phyloP scores from a whole-genome alignment of 2,797 vertebrate species.

The Artibeus lituratus region DNA sequence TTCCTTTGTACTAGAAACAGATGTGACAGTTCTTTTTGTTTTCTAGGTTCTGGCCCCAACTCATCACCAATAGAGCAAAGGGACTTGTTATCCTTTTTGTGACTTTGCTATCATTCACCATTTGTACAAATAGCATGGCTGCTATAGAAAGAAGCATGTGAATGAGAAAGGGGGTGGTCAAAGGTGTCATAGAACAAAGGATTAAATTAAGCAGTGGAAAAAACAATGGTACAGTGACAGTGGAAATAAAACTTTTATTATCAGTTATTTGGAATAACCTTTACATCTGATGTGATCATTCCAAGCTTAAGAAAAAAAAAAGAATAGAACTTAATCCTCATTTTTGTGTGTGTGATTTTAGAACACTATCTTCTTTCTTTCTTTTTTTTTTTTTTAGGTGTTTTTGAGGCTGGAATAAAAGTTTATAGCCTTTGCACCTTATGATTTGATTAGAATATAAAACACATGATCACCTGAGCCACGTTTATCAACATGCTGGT shows the following conservation, averaged over 20 bases:
- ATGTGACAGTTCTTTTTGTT: neutral
- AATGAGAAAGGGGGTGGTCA: conserved; percentile 22
- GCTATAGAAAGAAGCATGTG: conserved; percentile 61
- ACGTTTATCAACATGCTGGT: neutral
- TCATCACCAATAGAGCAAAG: neutral
- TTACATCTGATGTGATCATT: conserved; percentile 46
- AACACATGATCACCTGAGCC: neutral
- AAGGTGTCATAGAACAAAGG: conserved; percentile 52
- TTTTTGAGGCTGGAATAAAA: conserved; percentile 50
- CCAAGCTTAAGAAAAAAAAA: conserved; percentile 20
- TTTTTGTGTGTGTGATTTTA: conserved; percentile 9
- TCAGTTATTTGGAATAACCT: conserved; percentile 44
- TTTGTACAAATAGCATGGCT: conserved; percentile 55
- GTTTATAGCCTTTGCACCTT: conserved; percentile 15
- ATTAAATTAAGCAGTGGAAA: conserved; percentile 64
- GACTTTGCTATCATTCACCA: conserved; percentile 31
- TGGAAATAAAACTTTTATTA: conserved; percentile 65
- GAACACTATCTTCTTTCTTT: neutral
- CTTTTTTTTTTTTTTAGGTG: neutral
- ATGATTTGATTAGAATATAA: conserved; percentile 10
- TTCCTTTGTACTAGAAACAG: conserved; percentile 32
- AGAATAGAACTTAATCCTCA: neutral
- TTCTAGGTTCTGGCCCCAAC: conserved; percentile 30
- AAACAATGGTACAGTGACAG: conserved; percentile 31
- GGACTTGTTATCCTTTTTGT: conserved; percentile 56